These are phyloP conservation scores for Stenolophus ochropezus DNA, from an alignment of 2,888 invertebrate species.

Conservation along the genomic window DNA sequence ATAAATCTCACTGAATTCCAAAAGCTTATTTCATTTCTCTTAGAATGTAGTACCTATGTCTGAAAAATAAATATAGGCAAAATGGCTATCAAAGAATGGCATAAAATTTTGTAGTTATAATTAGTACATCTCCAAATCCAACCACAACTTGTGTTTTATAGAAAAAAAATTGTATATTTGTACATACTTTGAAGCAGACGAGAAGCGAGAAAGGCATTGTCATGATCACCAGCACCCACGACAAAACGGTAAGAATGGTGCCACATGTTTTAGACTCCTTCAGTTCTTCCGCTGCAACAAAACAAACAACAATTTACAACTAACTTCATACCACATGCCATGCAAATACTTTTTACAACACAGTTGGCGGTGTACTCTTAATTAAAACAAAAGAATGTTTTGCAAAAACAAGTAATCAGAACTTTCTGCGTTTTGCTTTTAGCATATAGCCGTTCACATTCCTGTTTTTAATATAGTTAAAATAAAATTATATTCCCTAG, in stretches of 20 bases:
- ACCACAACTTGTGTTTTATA: too few relatives aligned
- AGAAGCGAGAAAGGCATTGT: slow-evolving; percentile 95
- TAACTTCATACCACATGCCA: neutral
- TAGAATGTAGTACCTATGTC: too few relatives aligned
- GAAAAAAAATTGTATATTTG: neutral
- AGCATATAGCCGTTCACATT: neutral
- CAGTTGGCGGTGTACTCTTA: neutral
- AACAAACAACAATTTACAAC: neutral
- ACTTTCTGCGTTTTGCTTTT: neutral
- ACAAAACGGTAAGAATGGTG: slow-evolving; percentile 85
- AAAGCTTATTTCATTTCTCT: too few relatives aligned
- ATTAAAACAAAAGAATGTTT: neutral
- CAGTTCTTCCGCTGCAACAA: slow-evolving; percentile 51
- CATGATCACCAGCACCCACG: slow-evolving; percentile 87
- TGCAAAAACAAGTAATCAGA: neutral
- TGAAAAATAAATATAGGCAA: too few relatives aligned
- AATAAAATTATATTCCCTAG: neutral
- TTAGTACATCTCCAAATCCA: too few relatives aligned
- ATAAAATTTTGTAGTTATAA: too few relatives aligned
- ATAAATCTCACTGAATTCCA: too few relatives aligned
- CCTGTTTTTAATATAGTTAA: neutral
- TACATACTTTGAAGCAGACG: slow-evolving; percentile 92
- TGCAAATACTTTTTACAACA: neutral
- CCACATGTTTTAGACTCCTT: slow-evolving; percentile 86
- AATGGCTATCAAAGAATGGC: too few relatives aligned